Percentiles rank a stretch among this genome's conserved stretches.
These are phyloP conservation scores for Vipera ursinii DNA, from an alignment of 2,797 vertebrate species.

Conservation along the genomic window DNA sequence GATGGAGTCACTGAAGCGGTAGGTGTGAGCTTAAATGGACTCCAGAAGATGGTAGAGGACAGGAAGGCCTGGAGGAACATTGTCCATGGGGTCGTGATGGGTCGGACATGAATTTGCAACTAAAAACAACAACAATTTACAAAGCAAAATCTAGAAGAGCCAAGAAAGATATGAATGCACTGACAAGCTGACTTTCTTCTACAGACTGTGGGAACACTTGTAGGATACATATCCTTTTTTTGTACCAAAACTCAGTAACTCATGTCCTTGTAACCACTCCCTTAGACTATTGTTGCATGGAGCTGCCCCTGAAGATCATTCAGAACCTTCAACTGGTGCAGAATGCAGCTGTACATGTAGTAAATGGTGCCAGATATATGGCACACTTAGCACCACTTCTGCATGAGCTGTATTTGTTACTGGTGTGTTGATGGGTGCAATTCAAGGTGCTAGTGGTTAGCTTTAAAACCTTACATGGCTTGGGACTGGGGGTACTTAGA, in stretches of 20 bases:
- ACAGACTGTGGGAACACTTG: not conserved
- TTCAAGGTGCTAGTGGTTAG: not conserved
- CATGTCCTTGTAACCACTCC: not conserved
- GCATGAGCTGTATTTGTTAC: not conserved
- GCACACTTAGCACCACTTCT: not conserved
- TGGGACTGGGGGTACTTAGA: not conserved
- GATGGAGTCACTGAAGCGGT: too few species aligned
- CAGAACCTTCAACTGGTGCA: not conserved
- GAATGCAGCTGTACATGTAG: not conserved
- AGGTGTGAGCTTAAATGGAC: too few species aligned
- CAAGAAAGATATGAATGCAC: not conserved
- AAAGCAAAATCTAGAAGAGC: not conserved
- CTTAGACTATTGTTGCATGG: not conserved
- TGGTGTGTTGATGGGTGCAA: not conserved
- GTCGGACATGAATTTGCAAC: too few species aligned
- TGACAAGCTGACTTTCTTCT: not conserved
- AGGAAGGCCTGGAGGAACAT: too few species aligned
- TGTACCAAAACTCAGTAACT: not conserved
- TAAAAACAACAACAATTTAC: too few species aligned
- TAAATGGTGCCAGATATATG: not conserved
- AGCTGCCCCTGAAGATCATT: not conserved
- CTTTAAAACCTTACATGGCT: not conserved
- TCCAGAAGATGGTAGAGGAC: too few species aligned
- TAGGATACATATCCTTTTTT: not conserved
- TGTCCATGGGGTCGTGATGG: too few species aligned